These are phyloP conservation scores for Lymantria monacha DNA, from an alignment of 2,888 invertebrate species.

Conservation along the genomic window DNA sequence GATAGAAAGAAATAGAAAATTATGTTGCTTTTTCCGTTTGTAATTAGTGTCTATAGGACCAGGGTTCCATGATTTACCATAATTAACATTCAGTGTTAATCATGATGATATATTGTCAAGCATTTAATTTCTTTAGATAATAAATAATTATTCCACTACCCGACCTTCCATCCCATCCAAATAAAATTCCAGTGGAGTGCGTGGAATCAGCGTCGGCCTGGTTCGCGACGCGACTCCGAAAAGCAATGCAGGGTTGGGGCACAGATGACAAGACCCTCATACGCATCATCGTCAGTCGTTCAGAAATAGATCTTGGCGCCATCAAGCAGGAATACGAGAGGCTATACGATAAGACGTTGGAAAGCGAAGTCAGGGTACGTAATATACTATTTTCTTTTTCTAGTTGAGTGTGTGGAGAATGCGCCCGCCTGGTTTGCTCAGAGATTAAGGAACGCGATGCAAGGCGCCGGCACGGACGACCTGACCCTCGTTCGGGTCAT, in stretches of 20 bases:
- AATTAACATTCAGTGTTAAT: no score
- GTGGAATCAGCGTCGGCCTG: conserved; percentile 85
- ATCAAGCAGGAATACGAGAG: conserved; percentile 87
- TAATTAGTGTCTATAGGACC: no score
- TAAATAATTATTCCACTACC: background rate
- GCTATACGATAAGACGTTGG: conserved; percentile 85
- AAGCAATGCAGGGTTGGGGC: conserved; percentile 86
- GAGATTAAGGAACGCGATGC: conserved; percentile 84
- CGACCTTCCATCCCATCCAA: background rate
- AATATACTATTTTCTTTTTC: conserved; percentile 7
- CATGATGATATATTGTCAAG: no score
- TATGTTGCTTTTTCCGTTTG: no score
- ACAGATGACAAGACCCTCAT: conserved; percentile 88
- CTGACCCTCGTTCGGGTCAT: conserved; percentile 85
- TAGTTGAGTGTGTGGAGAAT: conserved; percentile 88
- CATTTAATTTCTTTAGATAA: no score
- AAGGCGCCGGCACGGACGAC: conserved; percentile 88
- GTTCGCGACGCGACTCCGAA: conserved; percentile 86
- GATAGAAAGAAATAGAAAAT: no score
- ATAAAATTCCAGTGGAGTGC: conserved; percentile 83
- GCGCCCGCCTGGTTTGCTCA: conserved; percentile 87
- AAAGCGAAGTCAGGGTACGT: conserved; percentile 84
- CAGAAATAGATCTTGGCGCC: conserved; percentile 86
- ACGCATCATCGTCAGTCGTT: conserved; percentile 86
- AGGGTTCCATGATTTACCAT: no score